These are phyloP conservation scores for Sphenodon punctatus DNA, from an alignment of 2,797 vertebrate genomes.

Conservation along the genomic window DNA sequence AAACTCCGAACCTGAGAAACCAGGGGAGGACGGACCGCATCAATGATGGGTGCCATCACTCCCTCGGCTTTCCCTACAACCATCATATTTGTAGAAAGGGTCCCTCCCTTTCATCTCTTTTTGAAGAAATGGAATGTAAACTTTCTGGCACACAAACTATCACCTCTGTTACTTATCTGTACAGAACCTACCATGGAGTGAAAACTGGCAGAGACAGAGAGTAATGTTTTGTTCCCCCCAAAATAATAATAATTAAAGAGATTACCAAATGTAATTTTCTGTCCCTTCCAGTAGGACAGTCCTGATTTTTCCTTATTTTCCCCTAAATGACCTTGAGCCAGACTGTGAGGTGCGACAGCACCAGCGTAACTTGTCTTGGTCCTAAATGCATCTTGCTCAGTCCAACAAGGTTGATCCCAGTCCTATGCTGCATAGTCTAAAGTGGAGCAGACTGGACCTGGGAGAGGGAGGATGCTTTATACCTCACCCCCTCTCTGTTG, in stretches of 20 bases:
- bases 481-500: not conserved
- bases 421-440: not conserved
- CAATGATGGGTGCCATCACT: too few relatives aligned
- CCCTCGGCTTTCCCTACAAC: too few relatives aligned
- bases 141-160: not conserved
- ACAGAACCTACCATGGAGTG: not conserved
- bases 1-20: too few relatives aligned
- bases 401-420: not conserved
- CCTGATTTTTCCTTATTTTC: not conserved
- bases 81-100: not conserved
- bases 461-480: not conserved
- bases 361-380: not conserved
- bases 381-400: not conserved
- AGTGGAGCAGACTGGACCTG: not conserved
- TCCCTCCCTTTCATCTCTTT: rapidly evolving
- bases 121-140: not conserved
- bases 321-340: not conserved
- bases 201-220: not conserved
- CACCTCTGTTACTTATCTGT: not conserved
- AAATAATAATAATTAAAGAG: slow-evolving; percentile 1
- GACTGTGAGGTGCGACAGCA: not conserved
- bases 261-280: not conserved
- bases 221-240: rapidly evolving
- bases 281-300: not conserved
- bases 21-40: too few relatives aligned